Evolutionary conservation across 2,888 invertebrate genomes (phyloP).

Genomic region (Antheraea yamamai): DNA sequence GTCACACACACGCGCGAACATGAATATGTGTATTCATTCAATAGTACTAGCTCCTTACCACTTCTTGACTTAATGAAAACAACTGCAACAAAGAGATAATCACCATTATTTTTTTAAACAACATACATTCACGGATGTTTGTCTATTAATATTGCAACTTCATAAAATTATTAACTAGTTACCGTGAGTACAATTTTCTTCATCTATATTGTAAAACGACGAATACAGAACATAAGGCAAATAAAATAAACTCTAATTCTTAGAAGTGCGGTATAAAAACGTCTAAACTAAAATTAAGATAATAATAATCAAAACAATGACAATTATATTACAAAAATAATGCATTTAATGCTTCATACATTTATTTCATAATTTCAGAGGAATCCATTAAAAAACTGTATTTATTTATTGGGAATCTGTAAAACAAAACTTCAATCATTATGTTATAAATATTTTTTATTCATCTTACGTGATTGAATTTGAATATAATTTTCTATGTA

Average conservation of each 20-base stretch:
- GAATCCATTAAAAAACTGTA: background rate
- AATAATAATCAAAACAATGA: background rate
- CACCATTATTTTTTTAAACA: background rate
- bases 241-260: background rate
- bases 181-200: background rate
- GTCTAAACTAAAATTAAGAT: background rate
- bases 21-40: constrained; percentile 31
- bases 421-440: background rate
- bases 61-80: constrained; percentile 25
- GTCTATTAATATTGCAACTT: background rate
- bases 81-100: constrained; percentile 17
- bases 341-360: background rate
- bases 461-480: no score
- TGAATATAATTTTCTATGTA: no score
- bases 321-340: background rate
- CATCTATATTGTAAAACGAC: background rate
- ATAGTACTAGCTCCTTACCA: constrained; percentile 31
- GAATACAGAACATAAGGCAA: background rate
- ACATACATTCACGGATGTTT: background rate
- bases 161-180: background rate
- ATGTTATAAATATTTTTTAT: background rate
- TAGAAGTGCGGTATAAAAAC: background rate
- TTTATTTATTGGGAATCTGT: background rate
- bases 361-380: background rate
- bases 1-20: background rate